These are phyloP conservation scores for Pygoscelis adeliae DNA, from an alignment of 2,113 vertebrate species.

Conservation along the genomic window DNA sequence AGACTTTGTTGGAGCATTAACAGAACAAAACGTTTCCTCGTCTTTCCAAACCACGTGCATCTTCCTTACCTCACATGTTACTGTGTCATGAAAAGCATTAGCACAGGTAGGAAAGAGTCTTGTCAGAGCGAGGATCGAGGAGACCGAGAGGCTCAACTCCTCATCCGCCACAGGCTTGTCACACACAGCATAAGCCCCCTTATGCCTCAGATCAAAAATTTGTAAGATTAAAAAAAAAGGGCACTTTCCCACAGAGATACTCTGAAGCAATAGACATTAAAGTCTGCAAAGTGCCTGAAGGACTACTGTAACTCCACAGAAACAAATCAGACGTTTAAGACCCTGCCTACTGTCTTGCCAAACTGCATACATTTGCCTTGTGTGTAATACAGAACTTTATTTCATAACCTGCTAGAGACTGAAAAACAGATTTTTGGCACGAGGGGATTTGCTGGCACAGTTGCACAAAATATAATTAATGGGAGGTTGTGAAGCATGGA, in stretches of 20 bases:
- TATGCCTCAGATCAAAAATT: background rate
- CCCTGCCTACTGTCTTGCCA: background rate
- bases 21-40: background rate
- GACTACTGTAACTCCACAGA: background rate
- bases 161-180: background rate
- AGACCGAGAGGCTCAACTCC: background rate
- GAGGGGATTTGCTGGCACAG: conserved; percentile 60
- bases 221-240: background rate
- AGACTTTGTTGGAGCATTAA: conserved; percentile 73
- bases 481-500: conserved; percentile 63
- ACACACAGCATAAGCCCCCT: background rate
- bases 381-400: conserved; percentile 72
- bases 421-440: conserved; percentile 69
- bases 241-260: background rate
- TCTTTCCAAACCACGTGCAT: background rate
- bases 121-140: background rate
- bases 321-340: background rate
- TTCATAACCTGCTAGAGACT: conserved; percentile 78
- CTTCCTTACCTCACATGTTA: background rate
- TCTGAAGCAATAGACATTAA: background rate
- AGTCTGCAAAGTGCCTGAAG: background rate
- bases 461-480: conserved; percentile 82
- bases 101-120: background rate
- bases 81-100: background rate
- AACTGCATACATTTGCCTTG: background rate